A percentile compares a stretch with the other conserved stretches of the same genome.
Conservation (phyloP, 2,113 vertebrate species). For the Salvelinus sp. region DNA sequence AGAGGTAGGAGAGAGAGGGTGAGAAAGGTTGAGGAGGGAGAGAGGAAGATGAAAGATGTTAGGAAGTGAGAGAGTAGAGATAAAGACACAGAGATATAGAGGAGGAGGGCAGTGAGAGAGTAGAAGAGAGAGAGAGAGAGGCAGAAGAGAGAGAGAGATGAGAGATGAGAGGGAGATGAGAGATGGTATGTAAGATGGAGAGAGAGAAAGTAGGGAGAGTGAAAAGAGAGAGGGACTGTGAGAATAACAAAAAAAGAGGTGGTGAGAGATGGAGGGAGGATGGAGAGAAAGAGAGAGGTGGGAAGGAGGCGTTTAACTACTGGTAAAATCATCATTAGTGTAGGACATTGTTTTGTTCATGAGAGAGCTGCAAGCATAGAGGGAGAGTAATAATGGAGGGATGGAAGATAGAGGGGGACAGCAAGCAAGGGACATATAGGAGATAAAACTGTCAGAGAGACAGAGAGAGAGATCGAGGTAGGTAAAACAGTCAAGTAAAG, state of each 20-base stretch:
- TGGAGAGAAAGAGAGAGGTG: not conserved
- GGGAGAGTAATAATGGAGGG: not conserved
- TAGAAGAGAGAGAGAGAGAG: not conserved
- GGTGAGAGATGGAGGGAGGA: not conserved
- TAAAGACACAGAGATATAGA: not conserved
- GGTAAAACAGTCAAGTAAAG: not conserved
- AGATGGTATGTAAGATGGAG: not conserved
- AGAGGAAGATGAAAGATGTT: not conserved
- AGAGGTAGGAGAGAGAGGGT: not conserved
- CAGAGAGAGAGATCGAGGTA: not conserved
- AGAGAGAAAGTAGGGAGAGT: not conserved
- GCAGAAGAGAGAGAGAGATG: not conserved
- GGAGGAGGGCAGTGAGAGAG: not conserved
- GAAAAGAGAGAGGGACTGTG: not conserved
- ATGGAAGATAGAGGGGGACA: not conserved
- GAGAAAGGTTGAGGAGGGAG: not conserved
- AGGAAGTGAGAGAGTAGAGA: conserved; percentile 4
- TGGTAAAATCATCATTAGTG: too few species aligned
- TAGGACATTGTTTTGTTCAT: too few species aligned
- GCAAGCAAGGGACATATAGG: not conserved
- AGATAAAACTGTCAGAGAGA: not conserved
- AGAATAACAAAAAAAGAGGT: not conserved
- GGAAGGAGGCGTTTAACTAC: not conserved
- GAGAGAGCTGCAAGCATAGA: not conserved
- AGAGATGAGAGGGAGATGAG: not conserved